phyloP scores from a whole-genome alignment of 1,140 invertebrate genomes.

The Galleria mellonella region DNA sequence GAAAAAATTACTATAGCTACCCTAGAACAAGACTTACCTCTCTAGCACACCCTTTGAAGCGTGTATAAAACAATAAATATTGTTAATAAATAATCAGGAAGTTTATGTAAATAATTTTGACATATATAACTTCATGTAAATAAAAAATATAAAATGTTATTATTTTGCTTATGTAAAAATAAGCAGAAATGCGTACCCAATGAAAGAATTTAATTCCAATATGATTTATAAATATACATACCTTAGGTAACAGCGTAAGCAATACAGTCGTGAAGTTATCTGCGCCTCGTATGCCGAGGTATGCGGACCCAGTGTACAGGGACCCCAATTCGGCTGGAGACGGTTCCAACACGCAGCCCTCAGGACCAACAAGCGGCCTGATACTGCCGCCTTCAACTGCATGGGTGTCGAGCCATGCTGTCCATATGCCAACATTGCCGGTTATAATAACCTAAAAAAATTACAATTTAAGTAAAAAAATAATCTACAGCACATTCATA shows the following conservation, averaged over 20 bases:
- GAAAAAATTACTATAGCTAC: no score
- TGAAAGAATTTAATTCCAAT: no score
- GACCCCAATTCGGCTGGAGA: conserved; percentile 43
- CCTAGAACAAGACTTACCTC: neutral
- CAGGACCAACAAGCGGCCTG: conserved; percentile 31
- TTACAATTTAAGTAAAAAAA: conserved; percentile 1
- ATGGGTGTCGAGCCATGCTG: conserved; percentile 50
- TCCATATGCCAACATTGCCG: conserved; percentile 41
- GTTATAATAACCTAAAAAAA: conserved; percentile 45
- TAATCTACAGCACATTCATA: neutral
- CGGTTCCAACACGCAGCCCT: conserved; percentile 60
- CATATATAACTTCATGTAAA: no score
- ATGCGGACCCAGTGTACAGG: conserved; percentile 44
- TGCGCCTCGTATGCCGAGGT: conserved; percentile 38
- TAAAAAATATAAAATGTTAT: no score
- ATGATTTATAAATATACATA: no score
- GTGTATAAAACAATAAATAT: conserved; percentile 1
- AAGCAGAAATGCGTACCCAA: no score
- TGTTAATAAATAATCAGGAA: neutral
- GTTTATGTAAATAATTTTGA: neutral
- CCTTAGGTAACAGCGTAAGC: conserved; percentile 60
- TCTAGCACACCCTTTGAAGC: conserved; percentile 1
- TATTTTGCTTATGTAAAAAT: no score
- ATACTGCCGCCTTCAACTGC: conserved; percentile 20
- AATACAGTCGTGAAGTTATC: conserved; percentile 55